Base-by-base conservation (phyloP, 2,888 invertebrate genomes). In the Fragum fragum region DNA sequence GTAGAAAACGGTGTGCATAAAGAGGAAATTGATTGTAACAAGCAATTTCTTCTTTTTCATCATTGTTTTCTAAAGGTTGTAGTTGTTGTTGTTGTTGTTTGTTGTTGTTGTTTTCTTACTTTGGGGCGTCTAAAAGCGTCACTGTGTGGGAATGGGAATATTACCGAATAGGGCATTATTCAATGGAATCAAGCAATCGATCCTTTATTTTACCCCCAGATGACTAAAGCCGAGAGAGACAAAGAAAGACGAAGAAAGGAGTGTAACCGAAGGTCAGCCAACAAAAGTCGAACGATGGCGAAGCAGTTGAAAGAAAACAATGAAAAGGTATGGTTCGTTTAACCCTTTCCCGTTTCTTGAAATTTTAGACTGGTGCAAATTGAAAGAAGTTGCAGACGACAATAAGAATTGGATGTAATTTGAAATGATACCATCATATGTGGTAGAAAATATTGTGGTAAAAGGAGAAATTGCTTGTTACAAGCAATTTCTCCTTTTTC, bases 241-340 rank as follows among this genome's bases (percentile, higher is more conserved):
- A n/a, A 32, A 14, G 66, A 66, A 1, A 39, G n/a, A 18, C 39
- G 42, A 9, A 16, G 66, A 42, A 39, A 42, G 23, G 66, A 66
- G 36, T n/a, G 39, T 21, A 66, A 66, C 36, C 21, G 66, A 5
- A 66, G 2, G n/a, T 66, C 66, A 2, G 66, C 66, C 6, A n/a
- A 23, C 14, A 21, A 14, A 39, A 36, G 42, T 42, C 66, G 66
- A 18, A 7, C 0, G 42, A 66, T 7, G 21, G 42, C 26, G 16
- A 66, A 66, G n/a, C 23, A 39, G 23, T 39, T 42, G 11, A 39
- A 26, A 2, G 42, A 5, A 26, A 21, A 14, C 21, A 42, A 66
- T 23, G 42, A n/a, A 39, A 39, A 66, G 66, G 66, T 66, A 66
- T 1, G n/a, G n/a, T n/a, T n/a, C n/a, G n/a, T n/a, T n/a, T n/a